Conservation (phyloP, 2,113 vertebrate species). For the Pachypanchax playfairii region DNA sequence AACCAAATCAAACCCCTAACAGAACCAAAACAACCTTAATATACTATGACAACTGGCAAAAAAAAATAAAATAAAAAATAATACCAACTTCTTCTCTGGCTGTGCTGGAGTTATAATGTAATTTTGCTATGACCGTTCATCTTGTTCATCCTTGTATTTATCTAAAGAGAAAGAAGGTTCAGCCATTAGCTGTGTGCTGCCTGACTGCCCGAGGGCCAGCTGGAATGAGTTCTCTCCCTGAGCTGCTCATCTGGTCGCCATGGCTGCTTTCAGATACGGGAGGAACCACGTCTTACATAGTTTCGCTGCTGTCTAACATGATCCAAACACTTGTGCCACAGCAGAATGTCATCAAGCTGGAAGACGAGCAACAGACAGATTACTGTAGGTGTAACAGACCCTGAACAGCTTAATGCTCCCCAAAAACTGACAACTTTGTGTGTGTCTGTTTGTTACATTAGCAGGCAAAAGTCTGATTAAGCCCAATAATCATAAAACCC, state of each 20-base stretch:
- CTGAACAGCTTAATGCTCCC: conserved; percentile 1
- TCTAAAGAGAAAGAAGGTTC: conserved; percentile 57
- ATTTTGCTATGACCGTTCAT: conserved; percentile 55
- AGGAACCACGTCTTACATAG: conserved; percentile 81
- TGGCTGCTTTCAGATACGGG: conserved; percentile 76
- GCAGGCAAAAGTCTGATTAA: conserved; percentile 22
- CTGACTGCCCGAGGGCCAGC: conserved; percentile 72
- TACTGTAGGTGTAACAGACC: conserved; percentile 33
- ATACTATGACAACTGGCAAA: conserved; percentile 35
- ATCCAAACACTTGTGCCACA: conserved; percentile 80
- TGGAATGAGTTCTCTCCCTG: conserved; percentile 74
- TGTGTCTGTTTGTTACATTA: conserved; percentile 7
- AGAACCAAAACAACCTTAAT: conserved; percentile 20
- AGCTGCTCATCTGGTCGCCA: conserved; percentile 78
- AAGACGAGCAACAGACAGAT: conserved; percentile 50
- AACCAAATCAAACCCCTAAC: too few species aligned
- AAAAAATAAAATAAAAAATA: conserved; percentile 13
- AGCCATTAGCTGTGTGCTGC: conserved; percentile 64
- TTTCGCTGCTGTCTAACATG: conserved; percentile 80
- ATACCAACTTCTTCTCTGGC: conserved; percentile 41
- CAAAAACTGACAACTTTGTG: background rate
- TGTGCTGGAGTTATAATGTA: conserved; percentile 49
- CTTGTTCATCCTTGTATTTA: conserved; percentile 65
- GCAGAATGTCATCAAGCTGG: conserved; percentile 61
- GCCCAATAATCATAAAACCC: conserved; percentile 28